Base-by-base conservation (phyloP, 2,888 invertebrate genomes). In the Drosophila aldrichi region DNA sequence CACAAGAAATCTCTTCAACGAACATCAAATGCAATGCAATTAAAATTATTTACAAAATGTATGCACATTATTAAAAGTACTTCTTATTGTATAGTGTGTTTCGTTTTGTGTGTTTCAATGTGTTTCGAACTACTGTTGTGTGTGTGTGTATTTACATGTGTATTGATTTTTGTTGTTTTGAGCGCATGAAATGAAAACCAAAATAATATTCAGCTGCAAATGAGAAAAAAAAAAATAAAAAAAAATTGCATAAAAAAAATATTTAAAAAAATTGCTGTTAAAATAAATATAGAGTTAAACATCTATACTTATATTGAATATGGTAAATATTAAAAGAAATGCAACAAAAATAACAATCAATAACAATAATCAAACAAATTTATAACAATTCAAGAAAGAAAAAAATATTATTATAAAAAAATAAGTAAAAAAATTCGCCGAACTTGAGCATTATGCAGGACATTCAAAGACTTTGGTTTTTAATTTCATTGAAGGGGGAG, bases 151-250 rank as follows among this genome's bases (percentile, higher is more conserved):
- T 75, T 67, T 64, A 71, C 25, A 29, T 22, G 55, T 59, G 52
- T n/a, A 58, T 20, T 29, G 29, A 8, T 29, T 10, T 64, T 41
- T 57, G 44, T 41, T 38, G 62, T 18, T 18, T 54, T 38, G 52
- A 56, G 40, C 77, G 68, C 48, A 66, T 66, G 54, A 52, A 62
- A 65, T 69, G 29, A 70, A 62, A 79, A 67, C 46, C 56, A 77
- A 49, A 52, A 55, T 55, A 32, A 68, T 40, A 68, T 62, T 25
- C 38, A 20, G 77, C 70, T 79, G 74, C 44, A 77, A 61, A 69
- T 54, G 77, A 59, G 32, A 76, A 74, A 46, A 61, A 10, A 48
- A 55, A 56, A 58, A 48, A 44, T n/a, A 74, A 46, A 61, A 10
- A 43, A 38, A 62, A 6, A 20, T 16, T 16, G 12, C 38, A 38